phyloP scores from a whole-genome alignment of 2,888 invertebrate species.

The Choreutis nemorana region DNA sequence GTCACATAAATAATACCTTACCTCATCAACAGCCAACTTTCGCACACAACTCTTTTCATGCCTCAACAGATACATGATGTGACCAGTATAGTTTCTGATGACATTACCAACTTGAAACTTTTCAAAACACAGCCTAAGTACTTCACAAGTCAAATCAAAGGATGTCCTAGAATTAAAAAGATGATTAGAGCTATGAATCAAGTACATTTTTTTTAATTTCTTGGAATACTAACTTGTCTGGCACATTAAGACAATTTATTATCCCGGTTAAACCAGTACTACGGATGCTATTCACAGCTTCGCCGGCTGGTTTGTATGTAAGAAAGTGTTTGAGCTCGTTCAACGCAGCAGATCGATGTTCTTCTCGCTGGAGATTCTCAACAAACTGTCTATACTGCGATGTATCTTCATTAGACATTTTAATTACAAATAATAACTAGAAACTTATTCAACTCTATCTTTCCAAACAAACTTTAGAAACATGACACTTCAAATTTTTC shows the following conservation, averaged over 20 bases:
- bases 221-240: slow-evolving; percentile 29
- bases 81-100: slow-evolving; percentile 64
- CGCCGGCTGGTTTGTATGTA: slow-evolving; percentile 27
- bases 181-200: no score
- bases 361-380: slow-evolving; percentile 31
- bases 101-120: slow-evolving; percentile 69
- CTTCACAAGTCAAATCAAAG: slow-evolving; percentile 71
- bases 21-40: slow-evolving; percentile 70
- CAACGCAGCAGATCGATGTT: slow-evolving; percentile 30
- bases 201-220: no score
- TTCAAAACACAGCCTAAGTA: slow-evolving; percentile 70
- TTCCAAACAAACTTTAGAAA: no score
- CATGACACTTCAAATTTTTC: no score
- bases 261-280: slow-evolving; percentile 65
- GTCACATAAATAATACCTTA: slow-evolving; percentile 33
- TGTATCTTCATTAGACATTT: no score
- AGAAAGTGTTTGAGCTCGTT: slow-evolving; percentile 44
- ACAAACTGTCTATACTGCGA: slow-evolving; percentile 31
- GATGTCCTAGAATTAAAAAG: no score
- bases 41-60: slow-evolving; percentile 72
- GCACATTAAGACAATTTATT: slow-evolving; percentile 69
- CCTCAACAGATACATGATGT: slow-evolving; percentile 68
- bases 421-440: no score
- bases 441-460: no score
- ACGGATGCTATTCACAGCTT: slow-evolving; percentile 27